Evolutionary conservation across 2,888 invertebrate genomes (phyloP), one percentile per base, ranked within the genome.

Genomic region (Pemphredon lugubris): DNA sequence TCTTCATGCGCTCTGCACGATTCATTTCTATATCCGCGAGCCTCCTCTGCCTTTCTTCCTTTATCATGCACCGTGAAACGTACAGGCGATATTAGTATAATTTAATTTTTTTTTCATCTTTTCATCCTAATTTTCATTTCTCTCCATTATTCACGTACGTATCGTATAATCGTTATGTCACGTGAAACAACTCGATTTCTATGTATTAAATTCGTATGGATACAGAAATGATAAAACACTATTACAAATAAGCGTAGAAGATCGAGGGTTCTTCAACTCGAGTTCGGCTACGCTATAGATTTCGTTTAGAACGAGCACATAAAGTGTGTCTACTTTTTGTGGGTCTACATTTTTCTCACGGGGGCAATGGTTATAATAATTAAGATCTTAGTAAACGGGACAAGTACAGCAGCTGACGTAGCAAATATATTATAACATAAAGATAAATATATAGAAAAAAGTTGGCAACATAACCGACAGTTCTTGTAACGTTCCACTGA

Each of bases 1-100:
- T 92, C 87, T 92, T 92, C 90, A 92, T 91, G 50, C 94, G 92
- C 67, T 95, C 94, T 76, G 89, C 89, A 57, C 94, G 92, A 91
- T 94, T 92, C 77, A 91, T 90, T 89, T 93, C 92, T 77, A 95
- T 95, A 84, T 96, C 95, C 90, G 95, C 93, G 83, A 95, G 92
- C 77, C 94, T 93, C 77, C 94, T 93, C 85, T 93, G 94, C 72
- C 95, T 92, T 89, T 95, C 95, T 92, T 94, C 94, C 92, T 95
- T 91, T 68, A 86, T n/a, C 72, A 80, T 53, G 30, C 55, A 64
- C 40, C 76, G 57, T 63, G 34, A 75, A 70, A 73, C 71, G 58
- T 73, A 65, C 20, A 51, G 39, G 26, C 42, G 30, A 64, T 50
- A 73, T 68, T 73, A 72, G 63, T 7, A 3, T 26, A 14, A 13